Conservation (phyloP, 2,113 vertebrate species). For the Corythoichthys haematopterus region DNA sequence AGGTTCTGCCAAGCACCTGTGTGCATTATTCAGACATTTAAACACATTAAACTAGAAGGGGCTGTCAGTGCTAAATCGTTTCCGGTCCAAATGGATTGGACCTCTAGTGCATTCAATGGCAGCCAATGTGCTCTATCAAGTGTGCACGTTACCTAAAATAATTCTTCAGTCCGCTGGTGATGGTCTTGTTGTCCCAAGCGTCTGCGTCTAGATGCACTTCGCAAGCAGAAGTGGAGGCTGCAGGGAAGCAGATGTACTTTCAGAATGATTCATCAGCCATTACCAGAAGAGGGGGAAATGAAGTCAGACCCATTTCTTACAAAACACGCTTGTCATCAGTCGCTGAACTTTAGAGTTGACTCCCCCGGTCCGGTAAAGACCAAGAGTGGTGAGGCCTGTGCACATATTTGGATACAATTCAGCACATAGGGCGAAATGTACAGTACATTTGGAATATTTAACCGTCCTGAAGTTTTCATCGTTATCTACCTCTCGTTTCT, state of each 20-base stretch:
- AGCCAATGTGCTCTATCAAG: not conserved
- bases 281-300: not conserved
- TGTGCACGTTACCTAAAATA: slow-evolving; percentile 85
- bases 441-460: no score
- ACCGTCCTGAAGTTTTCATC: not conserved
- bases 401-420: slow-evolving; percentile 1
- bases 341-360: slow-evolving; percentile 98
- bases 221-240: slow-evolving; percentile 85
- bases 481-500: slow-evolving; percentile 79
- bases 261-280: not conserved
- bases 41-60: no score
- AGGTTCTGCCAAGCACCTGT: slow-evolving; percentile 91
- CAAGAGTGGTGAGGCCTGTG: slow-evolving; percentile 86
- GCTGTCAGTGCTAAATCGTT: no score
- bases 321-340: slow-evolving; percentile 89
- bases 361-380: slow-evolving; percentile 93
- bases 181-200: slow-evolving; percentile 97
- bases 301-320: slow-evolving; percentile 64
- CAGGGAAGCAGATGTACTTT: slow-evolving; percentile 15
- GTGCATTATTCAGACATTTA: slow-evolving; percentile 2
- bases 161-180: slow-evolving; percentile 96
- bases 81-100: not conserved
- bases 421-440: not conserved
- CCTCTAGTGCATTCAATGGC: not conserved
- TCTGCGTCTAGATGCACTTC: slow-evolving; percentile 92